A percentile compares a stretch with the other conserved stretches of the same genome.
These are phyloP conservation scores for Deladenus siricidicola DNA, from an alignment of 2,888 invertebrate genomes.

Conservation along the genomic window DNA sequence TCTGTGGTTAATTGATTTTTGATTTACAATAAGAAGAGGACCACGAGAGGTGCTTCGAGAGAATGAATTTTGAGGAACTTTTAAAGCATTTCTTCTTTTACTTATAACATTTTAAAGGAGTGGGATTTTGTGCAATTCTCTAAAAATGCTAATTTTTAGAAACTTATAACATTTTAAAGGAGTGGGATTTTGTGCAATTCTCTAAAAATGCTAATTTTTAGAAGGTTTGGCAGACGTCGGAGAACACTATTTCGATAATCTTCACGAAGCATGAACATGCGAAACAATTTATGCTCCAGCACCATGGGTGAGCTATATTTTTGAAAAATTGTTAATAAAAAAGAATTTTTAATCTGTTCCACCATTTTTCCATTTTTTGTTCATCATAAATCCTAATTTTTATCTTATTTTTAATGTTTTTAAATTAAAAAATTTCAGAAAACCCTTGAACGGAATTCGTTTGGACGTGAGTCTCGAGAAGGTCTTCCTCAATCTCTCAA, in stretches of 20 bases:
- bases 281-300: constrained; percentile 46
- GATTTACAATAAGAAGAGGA: no score
- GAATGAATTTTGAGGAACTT: no score
- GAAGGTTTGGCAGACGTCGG: constrained; percentile 43
- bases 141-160: no score
- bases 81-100: no score
- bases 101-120: no score
- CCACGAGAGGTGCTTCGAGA: no score
- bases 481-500: not conserved
- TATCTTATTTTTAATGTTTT: not conserved
- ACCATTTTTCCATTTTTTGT: not conserved
- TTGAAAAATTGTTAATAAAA: not conserved
- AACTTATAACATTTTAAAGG: no score
- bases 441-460: not conserved
- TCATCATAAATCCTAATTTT: not conserved
- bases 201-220: constrained; percentile 25
- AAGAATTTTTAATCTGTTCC: not conserved
- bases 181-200: no score
- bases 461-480: constrained; percentile 8
- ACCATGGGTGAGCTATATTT: constrained; percentile 33
- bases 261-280: constrained; percentile 47
- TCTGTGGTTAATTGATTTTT: no score
- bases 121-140: no score
- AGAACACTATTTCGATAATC: constrained; percentile 39
- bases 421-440: not conserved